phyloP scores from a whole-genome alignment of 2,888 invertebrate genomes.

The Eupithecia dodoneata region DNA sequence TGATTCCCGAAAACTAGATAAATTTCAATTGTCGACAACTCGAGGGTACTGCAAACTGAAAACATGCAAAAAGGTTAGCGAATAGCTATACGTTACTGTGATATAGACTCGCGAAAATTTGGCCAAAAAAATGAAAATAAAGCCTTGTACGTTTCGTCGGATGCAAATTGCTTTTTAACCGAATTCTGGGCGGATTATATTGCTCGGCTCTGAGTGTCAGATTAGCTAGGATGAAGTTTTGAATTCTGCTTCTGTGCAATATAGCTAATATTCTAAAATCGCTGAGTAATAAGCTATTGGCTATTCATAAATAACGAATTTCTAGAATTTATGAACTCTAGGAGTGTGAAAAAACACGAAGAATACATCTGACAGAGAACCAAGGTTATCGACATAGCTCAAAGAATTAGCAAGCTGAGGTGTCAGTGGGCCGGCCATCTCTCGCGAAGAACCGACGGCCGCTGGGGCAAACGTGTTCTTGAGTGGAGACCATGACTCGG shows the following conservation, averaged over 20 bases:
- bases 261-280: neutral
- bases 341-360: no score
- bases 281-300: neutral
- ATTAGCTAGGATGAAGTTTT: slow-evolving; percentile 12
- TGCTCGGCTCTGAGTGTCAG: slow-evolving; percentile 19
- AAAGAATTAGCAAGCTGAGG: no score
- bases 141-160: slow-evolving; percentile 26
- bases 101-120: neutral
- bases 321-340: neutral
- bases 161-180: slow-evolving; percentile 35
- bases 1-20: neutral
- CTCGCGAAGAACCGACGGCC: no score
- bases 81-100: neutral
- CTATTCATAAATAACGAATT: neutral
- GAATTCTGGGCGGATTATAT: slow-evolving; percentile 37
- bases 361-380: no score
- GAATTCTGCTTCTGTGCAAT: neutral
- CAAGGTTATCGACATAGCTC: no score
- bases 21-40: neutral
- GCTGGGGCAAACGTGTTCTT: no score
- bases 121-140: neutral
- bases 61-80: neutral
- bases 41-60: neutral
- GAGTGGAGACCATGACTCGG: no score
- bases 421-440: no score